A percentile compares a stretch with the other conserved stretches of the same genome.
These are phyloP conservation scores for Atlantisia rogersi DNA, from an alignment of 2,113 vertebrate genomes.

Conservation along the genomic window DNA sequence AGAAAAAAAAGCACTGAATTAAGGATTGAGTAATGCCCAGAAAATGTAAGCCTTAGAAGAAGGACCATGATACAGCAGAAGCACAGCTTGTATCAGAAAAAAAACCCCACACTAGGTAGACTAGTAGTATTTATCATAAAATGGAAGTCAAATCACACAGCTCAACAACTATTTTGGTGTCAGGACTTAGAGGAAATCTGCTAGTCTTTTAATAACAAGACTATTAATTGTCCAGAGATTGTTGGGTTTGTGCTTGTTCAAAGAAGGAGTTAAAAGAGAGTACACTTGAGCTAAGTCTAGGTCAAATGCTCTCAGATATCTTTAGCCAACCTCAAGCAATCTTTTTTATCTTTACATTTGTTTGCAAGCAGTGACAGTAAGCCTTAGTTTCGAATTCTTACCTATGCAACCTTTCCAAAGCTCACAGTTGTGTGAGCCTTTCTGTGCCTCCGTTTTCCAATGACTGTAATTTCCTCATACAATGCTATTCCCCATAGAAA, in stretches of 20 bases:
- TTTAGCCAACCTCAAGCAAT: neutral
- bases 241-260: neutral
- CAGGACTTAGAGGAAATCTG: neutral
- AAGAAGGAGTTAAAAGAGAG: neutral
- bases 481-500: neutral
- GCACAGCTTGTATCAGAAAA: neutral
- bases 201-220: neutral
- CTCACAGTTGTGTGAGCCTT: neutral
- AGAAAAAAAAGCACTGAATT: neutral
- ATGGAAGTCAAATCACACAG: neutral
- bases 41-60: neutral
- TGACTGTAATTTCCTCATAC: neutral
- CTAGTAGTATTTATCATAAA: neutral
- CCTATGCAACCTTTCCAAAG: neutral
- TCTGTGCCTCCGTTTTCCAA: neutral
- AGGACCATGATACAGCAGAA: neutral
- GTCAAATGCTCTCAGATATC: neutral
- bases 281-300: neutral
- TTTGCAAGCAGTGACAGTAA: neutral
- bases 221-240: neutral
- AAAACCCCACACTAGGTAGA: neutral
- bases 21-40: neutral
- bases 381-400: neutral
- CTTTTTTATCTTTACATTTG: neutral
- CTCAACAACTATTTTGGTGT: neutral